These are phyloP conservation scores for Acanthisitta chloris DNA, from an alignment of 2,113 vertebrate genomes.

Conservation along the genomic window DNA sequence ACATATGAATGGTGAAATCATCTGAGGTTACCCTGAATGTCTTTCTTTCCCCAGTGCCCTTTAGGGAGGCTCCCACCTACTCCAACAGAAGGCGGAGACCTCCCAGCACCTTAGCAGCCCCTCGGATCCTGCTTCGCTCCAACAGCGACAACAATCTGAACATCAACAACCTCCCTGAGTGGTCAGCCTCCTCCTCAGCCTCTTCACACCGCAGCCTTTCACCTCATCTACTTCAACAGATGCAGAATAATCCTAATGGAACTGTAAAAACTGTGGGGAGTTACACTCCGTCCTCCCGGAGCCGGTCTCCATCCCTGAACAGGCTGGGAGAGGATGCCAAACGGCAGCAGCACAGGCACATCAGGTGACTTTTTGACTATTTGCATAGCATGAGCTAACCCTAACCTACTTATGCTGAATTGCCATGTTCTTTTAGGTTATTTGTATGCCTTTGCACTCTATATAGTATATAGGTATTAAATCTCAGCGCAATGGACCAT, in stretches of 20 bases:
- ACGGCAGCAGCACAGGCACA: conserved; percentile 78
- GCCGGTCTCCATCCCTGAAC: conserved; percentile 91
- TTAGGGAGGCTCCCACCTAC: conserved; percentile 91
- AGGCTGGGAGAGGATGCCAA: conserved; percentile 87
- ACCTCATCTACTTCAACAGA: conserved; percentile 89
- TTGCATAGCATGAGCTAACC: background rate
- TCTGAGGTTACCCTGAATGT: background rate
- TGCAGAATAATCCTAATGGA: conserved; percentile 88
- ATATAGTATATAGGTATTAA: background rate
- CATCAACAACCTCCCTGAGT: conserved; percentile 74
- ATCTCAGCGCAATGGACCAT: background rate
- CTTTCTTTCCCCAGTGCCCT: conserved; percentile 83
- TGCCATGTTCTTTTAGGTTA: background rate
- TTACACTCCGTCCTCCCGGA: conserved; percentile 79
- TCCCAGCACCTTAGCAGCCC: conserved; percentile 83
- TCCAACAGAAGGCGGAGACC: conserved; percentile 86
- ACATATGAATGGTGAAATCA: background rate
- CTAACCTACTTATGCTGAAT: background rate
- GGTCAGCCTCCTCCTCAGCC: conserved; percentile 75
- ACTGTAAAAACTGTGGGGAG: conserved; percentile 84
- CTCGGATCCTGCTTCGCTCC: conserved; percentile 89
- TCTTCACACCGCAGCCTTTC: conserved; percentile 92
- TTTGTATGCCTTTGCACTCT: background rate
- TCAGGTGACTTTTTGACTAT: conserved; percentile 72
- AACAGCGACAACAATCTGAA: conserved; percentile 95